Conservation (phyloP, 2,888 invertebrate species). For the Prostheceraeus crozeri region DNA sequence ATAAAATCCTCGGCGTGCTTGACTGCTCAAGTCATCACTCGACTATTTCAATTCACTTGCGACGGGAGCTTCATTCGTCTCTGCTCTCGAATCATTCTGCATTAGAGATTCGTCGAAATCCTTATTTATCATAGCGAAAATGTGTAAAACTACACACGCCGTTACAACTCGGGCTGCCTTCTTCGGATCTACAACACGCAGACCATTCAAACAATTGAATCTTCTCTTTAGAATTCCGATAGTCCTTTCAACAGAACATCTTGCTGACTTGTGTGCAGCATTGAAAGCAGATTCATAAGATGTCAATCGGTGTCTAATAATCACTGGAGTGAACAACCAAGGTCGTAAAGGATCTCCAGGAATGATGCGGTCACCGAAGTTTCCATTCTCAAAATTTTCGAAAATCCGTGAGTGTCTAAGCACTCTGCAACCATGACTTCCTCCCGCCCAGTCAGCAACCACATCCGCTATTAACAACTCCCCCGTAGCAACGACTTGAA, state of each 20-base stretch:
- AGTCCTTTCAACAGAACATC: slow-evolving; percentile 13
- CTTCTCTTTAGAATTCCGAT: background rate
- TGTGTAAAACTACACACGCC: no score
- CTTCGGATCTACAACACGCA: background rate
- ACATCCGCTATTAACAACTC: slow-evolving; percentile 16
- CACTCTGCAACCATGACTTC: slow-evolving; percentile 12
- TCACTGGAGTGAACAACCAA: slow-evolving; percentile 21
- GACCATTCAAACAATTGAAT: slow-evolving; percentile 7
- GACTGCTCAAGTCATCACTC: no score
- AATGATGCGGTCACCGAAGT: slow-evolving; percentile 23
- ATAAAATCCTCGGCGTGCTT: no score
- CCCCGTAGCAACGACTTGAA: slow-evolving; percentile 17
- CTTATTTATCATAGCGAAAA: no score
- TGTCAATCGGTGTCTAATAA: background rate
- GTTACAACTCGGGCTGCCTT: slow-evolving; percentile 14
- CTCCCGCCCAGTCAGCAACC: slow-evolving; percentile 25
- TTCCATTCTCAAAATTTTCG: slow-evolving; percentile 23
- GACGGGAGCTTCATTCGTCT: no score
- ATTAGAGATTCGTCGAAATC: no score
- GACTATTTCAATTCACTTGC: no score
- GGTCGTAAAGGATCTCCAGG: slow-evolving; percentile 16
- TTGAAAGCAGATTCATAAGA: slow-evolving; percentile 15
- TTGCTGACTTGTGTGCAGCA: background rate
- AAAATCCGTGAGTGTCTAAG: slow-evolving; percentile 4
- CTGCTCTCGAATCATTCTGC: no score